Evolutionary conservation across 2,113 vertebrate genomes (phyloP).

Genomic region (Bos javanicus): DNA sequence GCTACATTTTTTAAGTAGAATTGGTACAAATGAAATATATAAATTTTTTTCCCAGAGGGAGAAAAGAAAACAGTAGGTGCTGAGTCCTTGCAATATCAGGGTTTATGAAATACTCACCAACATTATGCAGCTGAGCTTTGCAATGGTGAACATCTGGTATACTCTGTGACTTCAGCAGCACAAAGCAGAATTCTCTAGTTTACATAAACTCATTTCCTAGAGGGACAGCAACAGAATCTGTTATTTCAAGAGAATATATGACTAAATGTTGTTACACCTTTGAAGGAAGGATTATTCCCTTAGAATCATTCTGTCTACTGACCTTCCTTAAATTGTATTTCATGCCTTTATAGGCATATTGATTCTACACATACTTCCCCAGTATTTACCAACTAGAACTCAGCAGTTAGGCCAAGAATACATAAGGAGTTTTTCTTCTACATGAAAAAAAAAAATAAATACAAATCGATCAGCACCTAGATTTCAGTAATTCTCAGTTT

Average conservation of each 20-base stretch:
- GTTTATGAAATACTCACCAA: slow-evolving; percentile 25
- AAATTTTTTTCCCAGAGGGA: not conserved
- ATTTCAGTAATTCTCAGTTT: not conserved
- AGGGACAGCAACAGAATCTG: slow-evolving; percentile 57
- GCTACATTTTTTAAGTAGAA: slow-evolving; percentile 71
- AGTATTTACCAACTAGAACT: slow-evolving; percentile 63
- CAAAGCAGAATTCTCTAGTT: slow-evolving; percentile 61
- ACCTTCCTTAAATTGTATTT: slow-evolving; percentile 71
- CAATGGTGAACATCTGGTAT: slow-evolving; percentile 52
- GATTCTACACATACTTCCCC: slow-evolving; percentile 41
- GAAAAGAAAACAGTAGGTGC: not conserved
- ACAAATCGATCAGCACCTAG: not conserved
- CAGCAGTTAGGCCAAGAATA: slow-evolving; percentile 39
- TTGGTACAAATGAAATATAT: not conserved
- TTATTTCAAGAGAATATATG: slow-evolving; percentile 67
- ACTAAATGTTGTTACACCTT: slow-evolving; percentile 59
- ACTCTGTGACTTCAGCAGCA: slow-evolving; percentile 31
- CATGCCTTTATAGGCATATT: slow-evolving; percentile 64
- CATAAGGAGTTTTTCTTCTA: slow-evolving; percentile 35
- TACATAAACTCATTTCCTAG: slow-evolving; percentile 70
- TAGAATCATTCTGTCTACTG: slow-evolving; percentile 60
- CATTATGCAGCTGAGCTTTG: not conserved
- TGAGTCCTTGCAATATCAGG: not conserved
- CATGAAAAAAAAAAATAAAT: slow-evolving; percentile 25
- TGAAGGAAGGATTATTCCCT: slow-evolving; percentile 52